Evolutionary conservation across 2,888 invertebrate genomes (phyloP), one percentile per base, ranked within the genome.

Genomic region (Apantesis nais): DNA sequence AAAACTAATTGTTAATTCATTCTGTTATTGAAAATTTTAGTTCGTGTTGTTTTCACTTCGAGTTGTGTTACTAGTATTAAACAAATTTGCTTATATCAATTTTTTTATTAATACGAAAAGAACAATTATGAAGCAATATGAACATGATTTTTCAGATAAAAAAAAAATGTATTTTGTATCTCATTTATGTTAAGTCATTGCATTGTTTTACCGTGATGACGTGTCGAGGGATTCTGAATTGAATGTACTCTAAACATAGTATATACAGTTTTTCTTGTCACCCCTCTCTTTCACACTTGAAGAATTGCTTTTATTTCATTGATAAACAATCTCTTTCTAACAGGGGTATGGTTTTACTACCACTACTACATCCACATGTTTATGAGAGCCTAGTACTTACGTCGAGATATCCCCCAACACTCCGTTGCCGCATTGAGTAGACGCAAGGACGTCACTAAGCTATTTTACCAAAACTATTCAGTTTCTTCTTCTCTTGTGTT

Each of bases 381-480:
- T 48, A 70, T 76, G 69, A 11, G 16, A 12, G 8, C 71, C 71
- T 78, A 48, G 70, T 78, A 76, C 31, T 68, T 52, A 25, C 55
- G 62, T 39, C 29, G 31, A 29, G 16, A 39, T 16, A 63, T 68
- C 63, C 63, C 63, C 55, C 63, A 39, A 63, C 63, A 41, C 63
- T 29, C 34, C 34, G 34, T 34, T 34, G 34, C 39, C 31, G 58
- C 11, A n/a, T 52, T 52, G 9, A 22, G 48, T 22, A 19, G 9
- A 22, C 39, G 11, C 34, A 34, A 34, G 5, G 34, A 4, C 34
- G 34, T 34, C n/a, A n/a, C n/a, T n/a, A n/a, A n/a, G n/a, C n/a
- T n/a, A n/a, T n/a, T n/a, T n/a, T n/a, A n/a, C n/a, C n/a, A n/a
- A n/a, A n/a, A n/a, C n/a, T n/a, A n/a, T n/a, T n/a, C n/a, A n/a